Base-by-base conservation (phyloP, 2,888 invertebrate species). In the Archips xylosteana region DNA sequence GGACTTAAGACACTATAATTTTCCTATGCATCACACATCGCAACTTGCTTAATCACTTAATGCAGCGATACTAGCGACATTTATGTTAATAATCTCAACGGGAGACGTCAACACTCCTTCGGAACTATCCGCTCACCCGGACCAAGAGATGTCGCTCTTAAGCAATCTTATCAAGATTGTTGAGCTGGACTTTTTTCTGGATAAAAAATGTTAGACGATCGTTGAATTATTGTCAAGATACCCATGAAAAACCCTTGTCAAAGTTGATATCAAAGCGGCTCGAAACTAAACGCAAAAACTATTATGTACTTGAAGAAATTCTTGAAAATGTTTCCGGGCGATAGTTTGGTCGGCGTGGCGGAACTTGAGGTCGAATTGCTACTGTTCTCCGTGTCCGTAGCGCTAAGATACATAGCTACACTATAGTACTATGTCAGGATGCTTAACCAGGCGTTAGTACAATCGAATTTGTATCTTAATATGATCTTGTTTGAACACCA, bases 291-390 rank as follows among this genome's bases (percentile, higher is more conserved):
- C n/a, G 15, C n/a, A 42, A 42, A 47, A 65, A 12, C 51, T 64
- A 49, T 12, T 51, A 65, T 36, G 96, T 98, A 98, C 98, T 98
- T 98, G 97, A 98, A 98, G 95, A 98, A 98, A 95, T 98, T 98
- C 96, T 98, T 98, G 96, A 98, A 98, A 95, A 98, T 97, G 95
- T 97, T 97, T 89, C 97, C 97, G 75, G 97, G 96, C 84, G 98
- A 97, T 88, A 97, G 96, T 94, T 97, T 97, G 90, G 96, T 96
- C 66, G 96, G 96, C 83, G 96, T 93, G 59, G 92, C 77, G 74
- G 91, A 82, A 81, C 90, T 91, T 81, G 94, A 90, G 65, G 92
- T 88, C 34, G 92, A 89, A 87, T 89, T 91, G 90, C 84, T 91
- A 91, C 90, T 92, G 90, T 89, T 92, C 86, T 92, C 92, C 81